A percentile compares a stretch with the other conserved stretches of the same genome.
Conservation (phyloP, 1,140 invertebrate genomes). For the Drosophila chauvacae region DNA sequence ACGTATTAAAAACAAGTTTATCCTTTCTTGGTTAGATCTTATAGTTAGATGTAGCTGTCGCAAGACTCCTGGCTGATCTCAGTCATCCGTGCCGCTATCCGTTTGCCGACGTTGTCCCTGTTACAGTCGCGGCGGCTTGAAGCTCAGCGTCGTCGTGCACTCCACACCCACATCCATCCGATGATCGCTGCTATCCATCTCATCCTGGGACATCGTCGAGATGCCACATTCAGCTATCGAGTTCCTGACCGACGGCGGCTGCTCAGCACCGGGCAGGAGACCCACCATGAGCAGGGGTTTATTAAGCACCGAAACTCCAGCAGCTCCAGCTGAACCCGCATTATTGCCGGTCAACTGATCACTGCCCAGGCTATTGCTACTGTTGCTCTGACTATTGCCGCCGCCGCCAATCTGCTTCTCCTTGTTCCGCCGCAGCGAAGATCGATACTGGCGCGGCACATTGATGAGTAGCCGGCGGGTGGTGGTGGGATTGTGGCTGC, state of each 20-base stretch:
- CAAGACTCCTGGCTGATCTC: conserved; percentile 35
- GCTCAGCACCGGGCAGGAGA: conserved; percentile 64
- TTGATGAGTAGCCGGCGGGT: conserved; percentile 86
- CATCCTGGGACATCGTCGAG: conserved; percentile 20
- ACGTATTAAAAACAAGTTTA: conserved; percentile 16
- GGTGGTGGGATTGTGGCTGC: conserved; percentile 83
- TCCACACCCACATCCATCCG: conserved; percentile 65
- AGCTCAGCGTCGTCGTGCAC: conserved; percentile 68
- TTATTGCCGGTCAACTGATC: conserved; percentile 53
- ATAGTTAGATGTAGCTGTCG: conserved; percentile 16
- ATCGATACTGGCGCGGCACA: conserved; percentile 88
- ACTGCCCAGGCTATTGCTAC: conserved; percentile 70
- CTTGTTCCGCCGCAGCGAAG: conserved; percentile 89
- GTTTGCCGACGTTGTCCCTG: conserved; percentile 36
- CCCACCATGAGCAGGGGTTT: conserved; percentile 71
- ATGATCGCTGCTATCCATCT: conserved; percentile 27
- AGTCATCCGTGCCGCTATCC: conserved; percentile 11
- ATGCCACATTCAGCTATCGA: conserved; percentile 76
- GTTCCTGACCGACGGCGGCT: conserved; percentile 72
- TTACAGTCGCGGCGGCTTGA: conserved; percentile 76
- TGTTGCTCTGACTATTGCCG: conserved; percentile 69
- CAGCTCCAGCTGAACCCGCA: conserved; percentile 12
- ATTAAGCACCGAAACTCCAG: conserved; percentile 37
- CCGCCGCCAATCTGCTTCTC: conserved; percentile 85
- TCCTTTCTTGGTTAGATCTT: conserved; percentile 35